Percentiles rank a stretch among this genome's conserved stretches.
Evolutionary conservation across 2,113 vertebrate genomes (phyloP).

Genomic region (Gorsachius goisagi): DNA sequence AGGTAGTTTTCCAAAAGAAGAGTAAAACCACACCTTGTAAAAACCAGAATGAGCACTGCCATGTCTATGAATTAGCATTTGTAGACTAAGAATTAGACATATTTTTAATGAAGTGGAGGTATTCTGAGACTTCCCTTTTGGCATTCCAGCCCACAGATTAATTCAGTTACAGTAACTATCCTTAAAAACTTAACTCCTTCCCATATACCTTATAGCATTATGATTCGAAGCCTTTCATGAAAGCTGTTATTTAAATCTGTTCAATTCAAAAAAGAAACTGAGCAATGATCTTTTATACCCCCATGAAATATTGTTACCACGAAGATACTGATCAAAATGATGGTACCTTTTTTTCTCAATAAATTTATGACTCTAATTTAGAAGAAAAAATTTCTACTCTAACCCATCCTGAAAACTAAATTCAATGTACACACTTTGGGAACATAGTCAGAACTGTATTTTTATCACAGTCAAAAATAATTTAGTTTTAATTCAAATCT

Average conservation of each 20-base stretch:
- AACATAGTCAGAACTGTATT: neutral
- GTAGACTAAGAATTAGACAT: neutral
- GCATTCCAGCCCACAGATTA: neutral
- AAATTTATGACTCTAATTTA: neutral
- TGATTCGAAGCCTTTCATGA: neutral
- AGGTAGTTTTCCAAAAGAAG: neutral
- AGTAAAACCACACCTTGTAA: neutral
- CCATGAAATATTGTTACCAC: neutral
- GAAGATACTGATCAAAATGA: neutral
- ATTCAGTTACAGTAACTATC: neutral
- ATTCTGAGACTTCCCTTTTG: neutral
- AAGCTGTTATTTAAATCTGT: slow-evolving; percentile 4
- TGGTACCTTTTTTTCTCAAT: neutral
- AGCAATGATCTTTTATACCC: neutral
- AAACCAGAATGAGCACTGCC: neutral
- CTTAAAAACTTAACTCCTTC: neutral
- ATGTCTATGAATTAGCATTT: neutral
- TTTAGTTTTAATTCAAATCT: neutral
- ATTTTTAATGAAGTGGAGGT: neutral
- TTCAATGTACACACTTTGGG: neutral
- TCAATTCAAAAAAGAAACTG: neutral
- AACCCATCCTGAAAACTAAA: neutral
- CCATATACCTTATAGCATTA: neutral
- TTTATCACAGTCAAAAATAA: neutral
- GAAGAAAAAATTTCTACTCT: neutral